phyloP scores from a whole-genome alignment of 2,113 vertebrate genomes.

The Marmota flaviventris region DNA sequence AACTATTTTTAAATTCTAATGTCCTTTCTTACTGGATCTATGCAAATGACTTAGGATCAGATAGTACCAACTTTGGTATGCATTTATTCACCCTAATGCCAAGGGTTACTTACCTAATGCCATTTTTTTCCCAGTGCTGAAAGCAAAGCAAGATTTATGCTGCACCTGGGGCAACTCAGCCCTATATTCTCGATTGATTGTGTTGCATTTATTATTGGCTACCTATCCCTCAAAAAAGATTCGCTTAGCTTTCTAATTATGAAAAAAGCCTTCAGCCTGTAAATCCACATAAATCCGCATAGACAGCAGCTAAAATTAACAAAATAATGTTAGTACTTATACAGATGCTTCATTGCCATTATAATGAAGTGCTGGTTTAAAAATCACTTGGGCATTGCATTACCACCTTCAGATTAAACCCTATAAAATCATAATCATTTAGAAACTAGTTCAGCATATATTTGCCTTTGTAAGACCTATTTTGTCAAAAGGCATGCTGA shows the following conservation, averaged over 20 bases:
- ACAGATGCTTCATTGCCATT: neutral
- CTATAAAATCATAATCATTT: neutral
- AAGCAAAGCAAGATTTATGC: conserved; percentile 65
- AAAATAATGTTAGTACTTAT: neutral
- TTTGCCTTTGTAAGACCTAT: neutral
- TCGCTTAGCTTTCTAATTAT: conserved; percentile 47
- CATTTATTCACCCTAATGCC: conserved; percentile 26
- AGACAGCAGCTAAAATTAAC: neutral
- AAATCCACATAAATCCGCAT: conserved; percentile 43
- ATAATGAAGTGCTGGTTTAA: conserved; percentile 5
- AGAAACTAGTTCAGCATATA: neutral
- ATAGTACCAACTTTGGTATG: neutral
- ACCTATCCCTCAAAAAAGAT: conserved; percentile 39
- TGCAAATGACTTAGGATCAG: neutral
- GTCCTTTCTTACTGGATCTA: conserved; percentile 3
- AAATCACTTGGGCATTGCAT: neutral
- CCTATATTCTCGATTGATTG: conserved; percentile 42
- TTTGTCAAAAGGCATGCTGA: neutral
- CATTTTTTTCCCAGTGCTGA: conserved; percentile 5
- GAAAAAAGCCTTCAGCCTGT: neutral
- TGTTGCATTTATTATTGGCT: conserved; percentile 57
- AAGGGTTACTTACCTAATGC: conserved; percentile 3
- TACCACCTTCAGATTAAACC: neutral
- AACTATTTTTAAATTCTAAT: conserved; percentile 40
- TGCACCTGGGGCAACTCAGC: neutral